A percentile compares a stretch with the other conserved stretches of the same genome.
phyloP scores from a whole-genome alignment of 2,888 invertebrate genomes.

The Sinopyrophorus schimmeli region DNA sequence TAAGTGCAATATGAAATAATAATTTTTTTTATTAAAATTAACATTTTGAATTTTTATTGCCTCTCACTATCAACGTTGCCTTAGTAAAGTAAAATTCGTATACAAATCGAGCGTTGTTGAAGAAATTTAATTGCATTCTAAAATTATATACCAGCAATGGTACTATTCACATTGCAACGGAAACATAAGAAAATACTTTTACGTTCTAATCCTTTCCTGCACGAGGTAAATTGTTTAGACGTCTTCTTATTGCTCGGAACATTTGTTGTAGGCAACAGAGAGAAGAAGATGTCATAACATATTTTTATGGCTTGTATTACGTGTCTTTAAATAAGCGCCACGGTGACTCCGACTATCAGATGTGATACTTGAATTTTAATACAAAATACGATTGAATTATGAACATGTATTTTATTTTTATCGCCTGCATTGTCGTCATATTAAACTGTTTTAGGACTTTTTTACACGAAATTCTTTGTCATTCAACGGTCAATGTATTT shows the following conservation, averaged over 20 bases:
- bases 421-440: too few species aligned
- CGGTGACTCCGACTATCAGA: background rate
- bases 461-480: too few species aligned
- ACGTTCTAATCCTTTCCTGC: conserved; percentile 1
- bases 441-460: too few species aligned
- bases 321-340: background rate
- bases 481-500: too few species aligned
- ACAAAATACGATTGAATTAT: background rate
- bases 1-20: too few species aligned
- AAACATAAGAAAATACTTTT: background rate
- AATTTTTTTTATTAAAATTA: too few species aligned
- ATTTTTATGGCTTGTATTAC: background rate
- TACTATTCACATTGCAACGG: background rate
- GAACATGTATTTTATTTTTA: background rate
- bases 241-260: background rate
- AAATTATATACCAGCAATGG: background rate
- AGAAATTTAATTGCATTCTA: background rate
- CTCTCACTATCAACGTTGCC: too few species aligned
- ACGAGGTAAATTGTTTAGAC: background rate
- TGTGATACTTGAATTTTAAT: background rate
- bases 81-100: too few species aligned
- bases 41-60: too few species aligned
- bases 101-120: too few species aligned
- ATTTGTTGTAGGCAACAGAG: background rate
- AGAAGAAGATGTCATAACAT: background rate